Conservation (phyloP, 2,113 vertebrate species). For the Gavia stellata region DNA sequence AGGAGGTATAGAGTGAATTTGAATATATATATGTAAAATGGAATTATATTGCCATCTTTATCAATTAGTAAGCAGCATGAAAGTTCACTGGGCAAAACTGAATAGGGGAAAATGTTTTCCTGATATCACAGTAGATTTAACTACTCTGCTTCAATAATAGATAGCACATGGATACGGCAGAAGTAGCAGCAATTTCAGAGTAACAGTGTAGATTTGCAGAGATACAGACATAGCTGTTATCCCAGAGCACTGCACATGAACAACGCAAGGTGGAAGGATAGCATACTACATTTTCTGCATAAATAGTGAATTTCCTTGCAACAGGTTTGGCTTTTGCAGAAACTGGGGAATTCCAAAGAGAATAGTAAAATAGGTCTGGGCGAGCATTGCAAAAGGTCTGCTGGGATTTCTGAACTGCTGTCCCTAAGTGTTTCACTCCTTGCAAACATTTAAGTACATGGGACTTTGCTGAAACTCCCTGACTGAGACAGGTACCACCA, state of each 20-base stretch:
- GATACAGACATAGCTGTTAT: background rate
- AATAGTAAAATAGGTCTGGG: background rate
- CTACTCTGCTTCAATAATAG: background rate
- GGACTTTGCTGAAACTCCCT: background rate
- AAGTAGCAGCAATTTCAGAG: background rate
- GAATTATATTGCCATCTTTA: background rate
- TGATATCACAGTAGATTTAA: background rate
- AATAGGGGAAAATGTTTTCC: background rate
- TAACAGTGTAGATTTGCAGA: background rate
- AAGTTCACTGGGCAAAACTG: background rate
- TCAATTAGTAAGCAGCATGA: background rate
- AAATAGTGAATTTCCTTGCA: background rate
- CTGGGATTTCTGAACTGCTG: background rate
- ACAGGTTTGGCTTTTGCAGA: constrained; percentile 10
- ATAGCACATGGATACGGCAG: background rate
- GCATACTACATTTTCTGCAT: background rate
- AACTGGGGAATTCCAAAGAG: background rate
- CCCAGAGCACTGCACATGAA: background rate
- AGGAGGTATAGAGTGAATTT: background rate
- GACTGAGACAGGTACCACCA: background rate
- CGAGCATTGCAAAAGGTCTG: background rate
- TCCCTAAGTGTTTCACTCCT: background rate
- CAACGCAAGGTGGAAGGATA: background rate
- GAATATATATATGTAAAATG: background rate
- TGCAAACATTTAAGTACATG: background rate